Evolutionary conservation across 2,113 vertebrate species (phyloP).

Genomic region (Gnathonemus longibarbis): DNA sequence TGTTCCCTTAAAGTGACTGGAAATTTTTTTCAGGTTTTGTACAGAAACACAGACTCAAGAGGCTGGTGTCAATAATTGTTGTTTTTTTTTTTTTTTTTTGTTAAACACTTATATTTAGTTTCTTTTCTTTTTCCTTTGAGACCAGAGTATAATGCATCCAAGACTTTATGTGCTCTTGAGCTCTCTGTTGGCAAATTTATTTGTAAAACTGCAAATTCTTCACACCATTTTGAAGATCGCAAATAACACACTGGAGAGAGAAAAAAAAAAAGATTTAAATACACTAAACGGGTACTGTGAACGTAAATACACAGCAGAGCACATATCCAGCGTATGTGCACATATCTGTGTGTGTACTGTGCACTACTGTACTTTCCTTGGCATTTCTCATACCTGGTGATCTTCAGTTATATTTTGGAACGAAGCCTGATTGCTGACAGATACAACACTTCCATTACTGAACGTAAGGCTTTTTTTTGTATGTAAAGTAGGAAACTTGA

Average conservation of each 20-base stretch:
- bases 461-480: slow-evolving; percentile 23
- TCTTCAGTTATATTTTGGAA: slow-evolving; percentile 29
- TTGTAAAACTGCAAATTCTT: slow-evolving; percentile 24
- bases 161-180: slow-evolving; percentile 6
- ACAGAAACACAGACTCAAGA: slow-evolving; percentile 22
- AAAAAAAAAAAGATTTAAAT: slow-evolving; percentile 45
- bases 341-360: slow-evolving; percentile 37
- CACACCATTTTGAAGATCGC: slow-evolving; percentile 51
- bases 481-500: slow-evolving; percentile 55
- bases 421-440: not conserved
- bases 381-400: slow-evolving; percentile 45
- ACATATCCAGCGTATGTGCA: slow-evolving; percentile 37
- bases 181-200: slow-evolving; percentile 25
- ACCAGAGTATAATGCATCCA: slow-evolving; percentile 5
- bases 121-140: not conserved
- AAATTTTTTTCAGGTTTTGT: slow-evolving; percentile 18
- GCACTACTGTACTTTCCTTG: slow-evolving; percentile 56
- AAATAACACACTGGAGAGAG: slow-evolving; percentile 61
- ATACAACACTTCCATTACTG: slow-evolving; percentile 13
- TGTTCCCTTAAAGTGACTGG: slow-evolving; percentile 16
- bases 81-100: slow-evolving; percentile 37
- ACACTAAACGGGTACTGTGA: slow-evolving; percentile 71
- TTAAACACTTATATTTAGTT: not conserved
- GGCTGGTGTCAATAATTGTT: slow-evolving; percentile 37
- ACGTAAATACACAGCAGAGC: slow-evolving; percentile 43